Evolutionary conservation across 2,113 vertebrate species (phyloP).

Genomic region (Formicarius rufipectus): DNA sequence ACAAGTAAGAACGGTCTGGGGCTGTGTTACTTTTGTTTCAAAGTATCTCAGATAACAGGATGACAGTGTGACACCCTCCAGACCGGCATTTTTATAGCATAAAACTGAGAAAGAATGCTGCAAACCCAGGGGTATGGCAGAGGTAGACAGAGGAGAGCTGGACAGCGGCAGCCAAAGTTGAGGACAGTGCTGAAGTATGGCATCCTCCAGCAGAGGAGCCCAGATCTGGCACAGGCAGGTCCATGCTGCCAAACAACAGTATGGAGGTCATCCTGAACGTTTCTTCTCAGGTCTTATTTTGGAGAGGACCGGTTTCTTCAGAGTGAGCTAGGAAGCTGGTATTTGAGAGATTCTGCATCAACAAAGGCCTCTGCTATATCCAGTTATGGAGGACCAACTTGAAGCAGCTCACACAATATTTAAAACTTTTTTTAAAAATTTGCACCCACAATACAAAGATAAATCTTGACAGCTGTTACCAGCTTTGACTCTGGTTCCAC

Average conservation of each 20-base stretch:
- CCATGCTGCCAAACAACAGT: background rate
- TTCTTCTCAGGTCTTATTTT: background rate
- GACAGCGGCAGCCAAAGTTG: background rate
- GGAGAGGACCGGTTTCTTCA: background rate
- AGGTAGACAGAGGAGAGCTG: background rate
- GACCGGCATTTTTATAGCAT: background rate
- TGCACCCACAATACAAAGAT: background rate
- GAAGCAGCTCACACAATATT: too few species aligned
- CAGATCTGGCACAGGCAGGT: background rate
- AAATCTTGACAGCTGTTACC: background rate
- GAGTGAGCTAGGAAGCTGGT: background rate
- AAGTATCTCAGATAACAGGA: background rate
- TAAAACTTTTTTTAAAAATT: too few species aligned
- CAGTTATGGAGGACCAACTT: background rate
- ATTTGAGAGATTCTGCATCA: background rate
- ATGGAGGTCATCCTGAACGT: background rate
- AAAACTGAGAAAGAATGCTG: background rate
- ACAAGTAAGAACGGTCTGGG: background rate
- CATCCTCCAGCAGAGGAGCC: background rate
- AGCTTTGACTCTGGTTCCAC: background rate
- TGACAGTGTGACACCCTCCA: background rate
- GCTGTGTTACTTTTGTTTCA: background rate
- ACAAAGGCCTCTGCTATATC: background rate
- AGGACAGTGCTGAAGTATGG: background rate
- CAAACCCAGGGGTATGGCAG: fast-evolving